Evolutionary conservation across 2,888 invertebrate species (phyloP), one percentile per base, ranked within the genome.

Genomic region (Junonia oenone): DNA sequence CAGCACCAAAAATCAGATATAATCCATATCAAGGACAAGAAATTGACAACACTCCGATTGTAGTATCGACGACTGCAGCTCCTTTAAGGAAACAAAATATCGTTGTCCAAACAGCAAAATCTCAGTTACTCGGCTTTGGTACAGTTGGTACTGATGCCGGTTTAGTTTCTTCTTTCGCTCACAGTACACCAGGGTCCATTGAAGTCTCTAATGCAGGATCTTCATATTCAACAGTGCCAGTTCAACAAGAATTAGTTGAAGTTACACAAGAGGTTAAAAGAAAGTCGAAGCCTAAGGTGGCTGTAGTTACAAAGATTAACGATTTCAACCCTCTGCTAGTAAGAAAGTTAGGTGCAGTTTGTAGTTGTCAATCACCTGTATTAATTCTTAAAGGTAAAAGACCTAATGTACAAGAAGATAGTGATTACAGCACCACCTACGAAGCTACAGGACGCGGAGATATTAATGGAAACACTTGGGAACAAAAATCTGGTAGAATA

Each of bases 271-370:
- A 67, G 6, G 81, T 82, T 14, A 58, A 72, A 46, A 74, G 82
- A 53, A 81, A 78, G 71, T 76, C 73, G 0, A 90, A 89, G 62
- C 90, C 91, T 19, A 91, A 90, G 66, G 90, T 91, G 33, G 91
- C 91, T 37, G 91, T 93, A 6, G 92, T 94, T 1, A 92, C 94
- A 0, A 93, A 94, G 74, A 91, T 93, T 60, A 94, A 94, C 65
- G 94, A 94, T 64, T 92, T 93, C 64, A 94, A 94, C 75, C 94
- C 95, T 0, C 78, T 95, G 6, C 83, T 95, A 14, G 91, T 94
- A 0, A 91, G 93, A 37, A 95, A 95, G 81, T 80, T 95, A 9
- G 94, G 94, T 2, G 94, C 94, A 2, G 94, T 94, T 51, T 95
- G 95, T 64, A 94, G 94, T 52, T 95, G 95, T 69, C 91, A 91